Percentiles rank a stretch among this genome's conserved stretches.
phyloP scores from a whole-genome alignment of 53 echinoderm and acorn worm species.

The Apostichopus leukothele region DNA sequence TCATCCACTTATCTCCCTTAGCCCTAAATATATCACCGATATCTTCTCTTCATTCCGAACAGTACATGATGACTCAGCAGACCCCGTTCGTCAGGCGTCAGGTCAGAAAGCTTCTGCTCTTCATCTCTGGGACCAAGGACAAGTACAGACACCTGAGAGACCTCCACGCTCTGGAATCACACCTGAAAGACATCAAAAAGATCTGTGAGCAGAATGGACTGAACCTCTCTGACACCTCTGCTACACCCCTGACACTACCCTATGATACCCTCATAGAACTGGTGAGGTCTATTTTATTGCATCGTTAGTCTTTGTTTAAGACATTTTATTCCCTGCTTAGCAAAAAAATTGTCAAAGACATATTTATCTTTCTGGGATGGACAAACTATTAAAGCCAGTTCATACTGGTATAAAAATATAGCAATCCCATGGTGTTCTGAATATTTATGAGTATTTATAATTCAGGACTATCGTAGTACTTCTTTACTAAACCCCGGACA shows the following conservation, averaged over 20 bases:
- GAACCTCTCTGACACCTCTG: conserved; percentile 66
- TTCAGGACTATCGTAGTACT: no score
- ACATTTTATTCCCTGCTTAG: no score
- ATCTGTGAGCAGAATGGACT: conserved; percentile 88
- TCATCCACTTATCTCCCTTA: no score
- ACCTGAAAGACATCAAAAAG: conserved; percentile 91
- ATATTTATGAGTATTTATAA: no score
- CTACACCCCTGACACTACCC: conserved; percentile 78
- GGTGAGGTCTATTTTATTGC: conserved; percentile 53
- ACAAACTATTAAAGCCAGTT: no score
- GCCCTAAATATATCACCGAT: neutral
- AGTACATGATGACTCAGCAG: conserved; percentile 99
- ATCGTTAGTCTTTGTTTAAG: no score
- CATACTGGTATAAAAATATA: no score
- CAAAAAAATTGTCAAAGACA: no score
- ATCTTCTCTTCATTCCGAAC: neutral
- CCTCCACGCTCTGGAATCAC: conserved; percentile 87
- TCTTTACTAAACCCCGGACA: no score
- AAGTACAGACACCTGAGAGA: conserved; percentile 95
- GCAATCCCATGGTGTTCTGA: no score
- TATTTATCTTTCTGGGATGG: no score
- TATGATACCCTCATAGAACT: conserved; percentile 95
- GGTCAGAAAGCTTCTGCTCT: conserved; percentile 92
- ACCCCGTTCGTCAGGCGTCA: conserved; percentile 93
- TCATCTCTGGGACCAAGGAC: conserved; percentile 97